Base-by-base conservation (phyloP, 2,797 vertebrate species). In the Tenualosa ilisha region DNA sequence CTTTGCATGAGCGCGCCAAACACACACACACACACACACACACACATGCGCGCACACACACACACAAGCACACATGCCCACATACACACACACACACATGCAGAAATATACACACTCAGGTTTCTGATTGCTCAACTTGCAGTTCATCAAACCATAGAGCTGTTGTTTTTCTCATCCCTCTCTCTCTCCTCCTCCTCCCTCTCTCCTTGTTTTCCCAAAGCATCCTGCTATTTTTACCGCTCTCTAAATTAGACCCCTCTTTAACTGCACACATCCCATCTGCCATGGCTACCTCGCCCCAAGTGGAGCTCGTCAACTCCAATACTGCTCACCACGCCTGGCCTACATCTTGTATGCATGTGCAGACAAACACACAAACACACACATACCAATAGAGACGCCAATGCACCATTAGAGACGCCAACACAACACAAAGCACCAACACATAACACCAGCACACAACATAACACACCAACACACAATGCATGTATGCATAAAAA, bases 261-360 rank as follows among this genome's bases (percentile, higher is more conserved):
- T 84, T 89, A 89, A 85, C 79, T 61, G 83, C 49, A 86, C 51
- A 85, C 82, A 72, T 82, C 85, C 84, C 86, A 85, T 87, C 86
- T 87, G 86, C 84, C 49, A 49, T 17, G 61, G 65, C 75, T 63
- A 56, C 81, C 87, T 84, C 68, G 83, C 87, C 81, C 68, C 12
- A 54, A 85, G 84, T 87, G 54, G 0, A 75, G 68, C 68, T 75
- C 68, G 31, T 75, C 68, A 75, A 2, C 63, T 37, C 46, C 81
- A 46, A 26, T 81, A 8, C 12, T 59, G 63, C 54, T 40, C 84
- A 37, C 75, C 75, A 26, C 24, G 46, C 8, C 53, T 63, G 46
- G 22, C 43, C 86, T 75, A 85, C 43, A 82, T 17, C 26, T 24
- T n/a, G 46, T 11, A 31, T 22, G 51, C 53, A 65, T 40, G 46